A percentile compares a stretch with the other conserved stretches of the same genome.
Evolutionary conservation across 2,113 vertebrate genomes (phyloP).

Genomic region (Falco punctatus): DNA sequence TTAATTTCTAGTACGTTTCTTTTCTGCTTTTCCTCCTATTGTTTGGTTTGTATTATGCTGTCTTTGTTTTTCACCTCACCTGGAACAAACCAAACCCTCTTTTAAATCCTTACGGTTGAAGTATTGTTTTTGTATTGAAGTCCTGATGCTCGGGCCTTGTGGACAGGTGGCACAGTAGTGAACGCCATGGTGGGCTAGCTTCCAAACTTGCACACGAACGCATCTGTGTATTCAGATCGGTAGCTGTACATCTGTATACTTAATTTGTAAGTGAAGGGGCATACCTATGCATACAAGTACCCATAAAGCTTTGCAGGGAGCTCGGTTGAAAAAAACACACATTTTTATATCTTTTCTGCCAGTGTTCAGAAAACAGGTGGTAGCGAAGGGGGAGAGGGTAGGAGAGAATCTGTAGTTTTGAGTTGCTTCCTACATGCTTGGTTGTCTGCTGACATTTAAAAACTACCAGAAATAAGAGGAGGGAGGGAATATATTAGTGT

Average conservation of each 20-base stretch:
- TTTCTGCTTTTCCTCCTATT: not conserved
- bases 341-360: not conserved
- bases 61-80: not conserved
- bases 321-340: not conserved
- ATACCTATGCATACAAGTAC: not conserved
- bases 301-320: not conserved
- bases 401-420: not conserved
- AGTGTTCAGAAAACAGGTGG: not conserved
- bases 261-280: not conserved
- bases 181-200: not conserved
- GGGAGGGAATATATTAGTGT: not conserved
- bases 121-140: not conserved
- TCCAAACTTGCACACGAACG: not conserved
- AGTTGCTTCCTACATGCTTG: not conserved
- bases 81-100: not conserved
- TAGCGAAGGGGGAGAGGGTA: not conserved
- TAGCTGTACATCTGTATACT: not conserved
- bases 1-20: not conserved
- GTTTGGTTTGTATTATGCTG: not conserved
- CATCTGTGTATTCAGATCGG: not conserved
- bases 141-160: not conserved
- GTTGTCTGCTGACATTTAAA: not conserved
- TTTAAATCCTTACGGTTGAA: not conserved
- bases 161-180: not conserved
- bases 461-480: not conserved